Base-by-base conservation (phyloP, 1,140 invertebrate species). In the Venustaconcha ellipsiformis region DNA sequence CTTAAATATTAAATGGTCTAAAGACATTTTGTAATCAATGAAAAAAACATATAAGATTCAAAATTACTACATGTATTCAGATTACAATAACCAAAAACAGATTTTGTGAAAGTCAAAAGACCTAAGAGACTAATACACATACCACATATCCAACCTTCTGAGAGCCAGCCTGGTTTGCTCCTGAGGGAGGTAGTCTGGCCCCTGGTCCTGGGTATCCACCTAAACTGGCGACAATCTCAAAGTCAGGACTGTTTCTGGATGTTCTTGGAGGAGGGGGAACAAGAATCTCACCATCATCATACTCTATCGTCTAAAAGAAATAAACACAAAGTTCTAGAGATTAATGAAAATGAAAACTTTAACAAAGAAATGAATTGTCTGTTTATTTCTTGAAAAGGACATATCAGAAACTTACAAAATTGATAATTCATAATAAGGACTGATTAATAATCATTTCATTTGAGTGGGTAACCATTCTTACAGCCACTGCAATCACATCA, bases 111-210 rank as follows among this genome's bases (percentile, higher is more conserved):
- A 12, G 17, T 56, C 12, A 11, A 48, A 48, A 48, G 37, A 48
- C 37, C 11, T 48, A 48, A 8, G 37, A 48, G 5, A 48, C 4
- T 48, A 48, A 48, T 59, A 3, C 15, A 79, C 78, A 55, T 72
- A 82, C 80, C 78, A 82, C 80, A 64, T 82, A 82, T 57, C 80
- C 80, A 55, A 74, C 76, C 1, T 67, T 56, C 58, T 48, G 72
- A 30, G 59, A 57, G 60, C 64, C 63, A 23, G 62, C 67, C 69
- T 57, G 23, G 26, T 63, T 67, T 56, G 20, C 62, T 66, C 18
- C 63, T 48, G 37, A 48, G 37, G 37, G 37, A 48, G 37, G 37
- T 48, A 48, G 37, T 48, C 5, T 48, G 60, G 72, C 26, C 73
- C 66, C 26, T 78, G 64, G 57, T 64, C 30, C 30, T 67, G 58